These are phyloP conservation scores for Catharus minimus DNA, from an alignment of 2,113 vertebrate genomes.

Conservation along the genomic window DNA sequence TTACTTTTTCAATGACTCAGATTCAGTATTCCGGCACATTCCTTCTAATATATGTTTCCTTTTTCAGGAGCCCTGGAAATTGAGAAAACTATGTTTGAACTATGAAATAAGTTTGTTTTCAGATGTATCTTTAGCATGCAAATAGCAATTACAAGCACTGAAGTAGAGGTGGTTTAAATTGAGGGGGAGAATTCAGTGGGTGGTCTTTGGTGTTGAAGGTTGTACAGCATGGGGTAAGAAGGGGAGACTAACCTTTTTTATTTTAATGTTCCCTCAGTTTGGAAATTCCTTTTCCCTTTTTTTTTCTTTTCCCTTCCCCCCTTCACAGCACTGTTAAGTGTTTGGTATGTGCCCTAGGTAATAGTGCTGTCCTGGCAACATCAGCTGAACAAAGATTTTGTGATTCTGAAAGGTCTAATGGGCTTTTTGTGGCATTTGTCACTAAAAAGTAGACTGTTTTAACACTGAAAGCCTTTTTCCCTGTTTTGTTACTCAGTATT, in stretches of 20 bases:
- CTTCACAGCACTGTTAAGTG: neutral
- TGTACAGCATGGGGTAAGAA: neutral
- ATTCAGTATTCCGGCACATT: neutral
- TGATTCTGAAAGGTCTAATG: constrained; percentile 1
- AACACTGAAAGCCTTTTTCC: neutral
- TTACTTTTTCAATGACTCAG: neutral
- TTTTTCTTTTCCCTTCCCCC: rapidly evolving
- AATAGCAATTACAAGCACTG: neutral
- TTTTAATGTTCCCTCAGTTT: neutral
- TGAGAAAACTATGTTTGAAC: neutral
- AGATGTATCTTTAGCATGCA: neutral
- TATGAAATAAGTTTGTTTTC: neutral
- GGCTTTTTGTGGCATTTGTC: constrained; percentile 5
- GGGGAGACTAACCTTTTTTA: neutral
- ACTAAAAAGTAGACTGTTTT: neutral
- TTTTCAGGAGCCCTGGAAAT: neutral
- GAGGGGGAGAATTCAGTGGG: neutral
- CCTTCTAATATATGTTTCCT: neutral
- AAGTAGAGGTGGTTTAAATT: neutral
- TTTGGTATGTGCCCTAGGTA: neutral
- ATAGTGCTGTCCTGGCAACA: constrained; percentile 13
- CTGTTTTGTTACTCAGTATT: neutral
- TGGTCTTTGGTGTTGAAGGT: neutral
- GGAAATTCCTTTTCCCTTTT: neutral
- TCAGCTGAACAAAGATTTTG: constrained; percentile 1